Evolutionary conservation across 2,797 vertebrate genomes (phyloP).

Genomic region (Rhincodon typus): DNA sequence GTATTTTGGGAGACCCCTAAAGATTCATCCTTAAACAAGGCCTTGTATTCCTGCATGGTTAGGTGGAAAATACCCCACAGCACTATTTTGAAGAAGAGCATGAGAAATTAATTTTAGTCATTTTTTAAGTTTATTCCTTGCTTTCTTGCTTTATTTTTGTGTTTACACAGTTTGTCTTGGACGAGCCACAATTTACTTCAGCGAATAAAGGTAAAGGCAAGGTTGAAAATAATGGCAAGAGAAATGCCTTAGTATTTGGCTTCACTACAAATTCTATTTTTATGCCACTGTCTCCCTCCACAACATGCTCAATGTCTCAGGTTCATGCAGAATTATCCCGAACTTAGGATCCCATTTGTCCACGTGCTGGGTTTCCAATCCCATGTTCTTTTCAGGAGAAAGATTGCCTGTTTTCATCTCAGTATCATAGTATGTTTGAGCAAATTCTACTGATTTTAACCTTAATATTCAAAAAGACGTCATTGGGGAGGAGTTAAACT

Average conservation of each 20-base stretch:
- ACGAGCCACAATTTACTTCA: background rate
- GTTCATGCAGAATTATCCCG: background rate
- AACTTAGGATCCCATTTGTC: background rate
- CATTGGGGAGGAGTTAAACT: background rate
- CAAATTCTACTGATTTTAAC: background rate
- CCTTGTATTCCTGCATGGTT: too few species aligned
- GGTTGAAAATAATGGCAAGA: background rate
- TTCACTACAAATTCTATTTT: background rate
- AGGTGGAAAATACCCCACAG: too few species aligned
- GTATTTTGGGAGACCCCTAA: too few species aligned
- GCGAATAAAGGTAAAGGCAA: too few species aligned
- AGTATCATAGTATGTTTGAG: background rate
- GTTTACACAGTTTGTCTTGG: background rate
- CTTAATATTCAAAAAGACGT: background rate
- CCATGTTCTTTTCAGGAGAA: background rate
- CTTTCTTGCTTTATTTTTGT: too few species aligned
- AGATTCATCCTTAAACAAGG: too few species aligned
- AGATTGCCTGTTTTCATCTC: background rate
- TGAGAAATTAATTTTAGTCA: too few species aligned
- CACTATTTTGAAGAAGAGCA: too few species aligned
- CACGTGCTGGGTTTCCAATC: background rate
- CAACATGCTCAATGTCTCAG: background rate
- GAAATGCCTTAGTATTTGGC: background rate
- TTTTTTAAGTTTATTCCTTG: too few species aligned
- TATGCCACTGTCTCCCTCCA: background rate